Evolutionary conservation across 1,140 invertebrate genomes (phyloP).

Genomic region (Zaprionus gabonicus): DNA sequence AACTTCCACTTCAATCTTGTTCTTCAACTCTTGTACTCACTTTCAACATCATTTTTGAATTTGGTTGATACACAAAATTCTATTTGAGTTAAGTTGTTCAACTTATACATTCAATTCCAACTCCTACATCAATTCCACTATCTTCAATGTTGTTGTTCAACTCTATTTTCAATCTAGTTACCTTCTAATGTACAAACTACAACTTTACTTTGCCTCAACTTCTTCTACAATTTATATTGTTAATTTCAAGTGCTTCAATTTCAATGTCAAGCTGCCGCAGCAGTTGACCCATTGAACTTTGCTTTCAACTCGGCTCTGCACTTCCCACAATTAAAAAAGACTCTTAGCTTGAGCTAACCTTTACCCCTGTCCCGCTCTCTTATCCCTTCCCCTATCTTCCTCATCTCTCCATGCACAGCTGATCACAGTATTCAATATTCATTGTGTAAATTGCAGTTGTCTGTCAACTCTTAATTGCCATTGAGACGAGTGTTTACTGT

Average conservation of each 20-base stretch:
- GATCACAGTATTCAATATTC: constrained; percentile 50
- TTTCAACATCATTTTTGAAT: too few relatives aligned
- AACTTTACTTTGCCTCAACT: neutral
- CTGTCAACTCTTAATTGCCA: constrained; percentile 58
- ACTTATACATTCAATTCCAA: too few relatives aligned
- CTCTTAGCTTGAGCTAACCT: neutral
- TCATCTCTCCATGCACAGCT: neutral
- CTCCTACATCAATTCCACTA: too few relatives aligned
- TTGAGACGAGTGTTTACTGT: constrained; percentile 43
- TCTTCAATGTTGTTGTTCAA: too few relatives aligned
- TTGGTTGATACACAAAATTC: too few relatives aligned
- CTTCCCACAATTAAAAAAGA: neutral
- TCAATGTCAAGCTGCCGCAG: constrained; percentile 11
- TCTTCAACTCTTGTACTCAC: too few relatives aligned
- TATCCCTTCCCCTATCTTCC: neutral
- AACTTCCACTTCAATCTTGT: too few relatives aligned
- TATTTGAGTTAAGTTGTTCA: too few relatives aligned
- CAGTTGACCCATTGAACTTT: constrained; percentile 40
- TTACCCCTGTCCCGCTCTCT: neutral
- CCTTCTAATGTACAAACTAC: too few relatives aligned
- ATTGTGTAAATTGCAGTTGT: constrained; percentile 55
- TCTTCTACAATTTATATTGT: neutral
- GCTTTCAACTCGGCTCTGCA: neutral
- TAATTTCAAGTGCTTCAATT: constrained; percentile 11
- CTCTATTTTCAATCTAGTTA: too few relatives aligned